phyloP scores from a whole-genome alignment of 2,888 invertebrate genomes.

The Hetaerina titia region DNA sequence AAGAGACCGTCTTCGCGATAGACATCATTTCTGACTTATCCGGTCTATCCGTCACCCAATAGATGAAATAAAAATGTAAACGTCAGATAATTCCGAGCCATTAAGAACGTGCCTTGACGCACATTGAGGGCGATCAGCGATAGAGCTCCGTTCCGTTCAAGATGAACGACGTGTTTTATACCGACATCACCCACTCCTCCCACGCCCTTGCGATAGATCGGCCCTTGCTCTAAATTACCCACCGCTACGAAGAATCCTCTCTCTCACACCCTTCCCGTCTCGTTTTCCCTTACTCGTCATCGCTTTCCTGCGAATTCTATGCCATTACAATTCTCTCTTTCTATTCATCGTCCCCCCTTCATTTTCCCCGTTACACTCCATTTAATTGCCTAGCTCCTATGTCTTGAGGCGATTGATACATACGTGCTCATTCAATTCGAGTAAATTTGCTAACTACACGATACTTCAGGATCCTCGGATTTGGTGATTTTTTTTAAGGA shows the following conservation, averaged over 20 bases:
- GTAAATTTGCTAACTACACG: no score
- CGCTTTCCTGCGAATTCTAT: no score
- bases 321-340: no score
- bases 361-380: no score
- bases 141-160: background rate
- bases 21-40: background rate
- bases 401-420: no score
- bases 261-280: background rate
- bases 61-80: slow-evolving; percentile 38
- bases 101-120: slow-evolving; percentile 30
- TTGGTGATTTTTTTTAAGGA: no score
- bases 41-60: background rate
- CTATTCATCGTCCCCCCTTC: no score
- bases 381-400: no score
- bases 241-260: background rate
- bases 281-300: background rate
- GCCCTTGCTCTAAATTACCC: background rate
- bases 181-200: background rate
- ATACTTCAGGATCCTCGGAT: no score
- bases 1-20: slow-evolving; percentile 2
- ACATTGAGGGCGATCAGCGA: background rate
- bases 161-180: slow-evolving; percentile 53
- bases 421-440: no score
- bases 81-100: slow-evolving; percentile 52
- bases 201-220: no score